Conservation (phyloP, 2,113 vertebrate species). For the Megatriorchis doriae region DNA sequence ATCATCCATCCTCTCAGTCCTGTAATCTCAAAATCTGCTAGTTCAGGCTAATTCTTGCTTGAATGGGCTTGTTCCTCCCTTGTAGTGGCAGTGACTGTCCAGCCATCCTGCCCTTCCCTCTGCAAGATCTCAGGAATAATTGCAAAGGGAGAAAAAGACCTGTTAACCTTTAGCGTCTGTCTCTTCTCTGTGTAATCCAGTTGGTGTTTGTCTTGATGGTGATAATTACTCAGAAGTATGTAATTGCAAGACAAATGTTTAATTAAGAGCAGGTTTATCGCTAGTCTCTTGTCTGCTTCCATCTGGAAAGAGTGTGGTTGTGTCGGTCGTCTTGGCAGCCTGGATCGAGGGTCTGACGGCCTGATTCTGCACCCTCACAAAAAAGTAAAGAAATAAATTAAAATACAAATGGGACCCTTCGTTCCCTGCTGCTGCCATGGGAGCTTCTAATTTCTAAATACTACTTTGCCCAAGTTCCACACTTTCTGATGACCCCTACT, state of each 20-base stretch:
- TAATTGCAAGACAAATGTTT: slow-evolving; percentile 44
- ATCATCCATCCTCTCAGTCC: background rate
- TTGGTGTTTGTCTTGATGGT: slow-evolving; percentile 24
- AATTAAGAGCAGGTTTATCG: slow-evolving; percentile 30
- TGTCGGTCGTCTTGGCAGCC: background rate
- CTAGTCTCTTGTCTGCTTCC: slow-evolving; percentile 31
- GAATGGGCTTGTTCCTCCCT: background rate
- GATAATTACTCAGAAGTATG: slow-evolving; percentile 21
- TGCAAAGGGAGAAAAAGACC: background rate
- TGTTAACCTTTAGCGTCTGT: background rate
- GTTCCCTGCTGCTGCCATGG: background rate
- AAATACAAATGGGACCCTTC: background rate
- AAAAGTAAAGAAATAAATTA: background rate
- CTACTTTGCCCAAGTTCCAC: background rate
- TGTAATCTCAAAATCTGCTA: background rate
- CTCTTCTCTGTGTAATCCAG: background rate
- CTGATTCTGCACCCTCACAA: background rate
- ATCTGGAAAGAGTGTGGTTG: background rate
- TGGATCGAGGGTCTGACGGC: background rate
- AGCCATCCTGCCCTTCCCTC: background rate
- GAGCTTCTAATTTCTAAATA: background rate
- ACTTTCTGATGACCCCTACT: accelerated
- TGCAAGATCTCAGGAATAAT: background rate
- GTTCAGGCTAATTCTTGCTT: background rate
- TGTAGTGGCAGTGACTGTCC: background rate